A percentile compares a stretch with the other conserved stretches of the same genome.
Conservation (phyloP, 2,113 vertebrate genomes). For the Marmota monax region DNA sequence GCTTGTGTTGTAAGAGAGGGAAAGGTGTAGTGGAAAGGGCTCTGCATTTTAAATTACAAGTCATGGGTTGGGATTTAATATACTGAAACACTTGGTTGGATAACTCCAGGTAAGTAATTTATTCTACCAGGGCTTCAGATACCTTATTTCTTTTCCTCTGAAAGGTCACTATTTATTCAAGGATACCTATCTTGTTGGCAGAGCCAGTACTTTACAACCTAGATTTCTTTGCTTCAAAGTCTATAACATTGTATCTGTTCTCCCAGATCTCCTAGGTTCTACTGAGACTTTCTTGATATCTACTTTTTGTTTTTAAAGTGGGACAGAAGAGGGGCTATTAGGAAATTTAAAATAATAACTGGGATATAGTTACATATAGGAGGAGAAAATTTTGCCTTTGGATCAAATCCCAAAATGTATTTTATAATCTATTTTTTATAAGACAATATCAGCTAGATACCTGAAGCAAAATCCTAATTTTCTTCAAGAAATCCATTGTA, state of each 20-base stretch:
- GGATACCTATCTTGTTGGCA: background rate
- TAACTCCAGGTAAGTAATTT: background rate
- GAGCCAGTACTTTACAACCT: background rate
- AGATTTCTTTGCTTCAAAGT: background rate
- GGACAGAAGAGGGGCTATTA: background rate
- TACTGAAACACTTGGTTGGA: background rate
- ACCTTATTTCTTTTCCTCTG: constrained; percentile 13
- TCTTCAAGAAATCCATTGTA: background rate
- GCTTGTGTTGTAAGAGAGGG: background rate
- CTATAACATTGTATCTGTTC: background rate
- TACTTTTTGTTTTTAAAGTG: background rate
- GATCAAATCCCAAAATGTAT: constrained; percentile 44
- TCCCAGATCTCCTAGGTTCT: background rate
- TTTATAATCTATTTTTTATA: constrained; percentile 36
- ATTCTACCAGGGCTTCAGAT: background rate
- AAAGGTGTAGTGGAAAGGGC: background rate
- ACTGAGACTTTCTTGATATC: background rate
- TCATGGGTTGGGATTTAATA: background rate
- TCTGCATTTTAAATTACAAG: background rate
- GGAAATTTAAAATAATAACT: constrained; percentile 54
- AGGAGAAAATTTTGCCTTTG: background rate
- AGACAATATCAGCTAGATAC: background rate
- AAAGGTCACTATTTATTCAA: background rate
- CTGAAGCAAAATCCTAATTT: background rate
- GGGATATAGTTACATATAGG: background rate